These are phyloP conservation scores for Ophiothrix spiculata DNA, from an alignment of 35 echinoderm and acorn worm genomes.

Conservation along the genomic window DNA sequence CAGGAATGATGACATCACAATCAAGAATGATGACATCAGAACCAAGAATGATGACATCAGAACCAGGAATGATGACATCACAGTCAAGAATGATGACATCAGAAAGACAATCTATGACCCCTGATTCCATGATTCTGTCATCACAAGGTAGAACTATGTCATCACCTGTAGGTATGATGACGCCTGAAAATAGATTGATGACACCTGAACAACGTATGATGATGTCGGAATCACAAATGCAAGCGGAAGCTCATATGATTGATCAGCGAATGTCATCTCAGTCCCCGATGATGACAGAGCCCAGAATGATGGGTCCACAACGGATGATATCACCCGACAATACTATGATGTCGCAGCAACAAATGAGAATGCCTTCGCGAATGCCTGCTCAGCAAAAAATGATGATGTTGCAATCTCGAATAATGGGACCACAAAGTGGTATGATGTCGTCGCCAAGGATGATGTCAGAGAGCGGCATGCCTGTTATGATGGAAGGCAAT, in stretches of 20 bases:
- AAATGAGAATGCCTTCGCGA: slow-evolving; percentile 35
- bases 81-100: slow-evolving; percentile 58
- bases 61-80: slow-evolving; percentile 50
- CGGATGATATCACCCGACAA: slow-evolving; percentile 32
- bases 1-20: background rate
- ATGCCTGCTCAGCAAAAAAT: slow-evolving; percentile 33
- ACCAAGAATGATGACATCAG: slow-evolving; percentile 9
- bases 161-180: slow-evolving; percentile 3
- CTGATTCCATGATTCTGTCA: background rate
- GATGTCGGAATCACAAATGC: slow-evolving; percentile 20
- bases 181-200: slow-evolving; percentile 46
- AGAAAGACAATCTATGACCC: too few species aligned
- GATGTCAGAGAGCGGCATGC: slow-evolving; percentile 39
- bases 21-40: slow-evolving; percentile 20
- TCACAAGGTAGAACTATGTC: slow-evolving; percentile 49
- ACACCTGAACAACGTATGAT: slow-evolving; percentile 62
- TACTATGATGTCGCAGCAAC: slow-evolving; percentile 33
- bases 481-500: background rate
- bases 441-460: slow-evolving; percentile 68
- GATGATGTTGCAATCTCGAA: slow-evolving; percentile 53
- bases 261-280: slow-evolving; percentile 34
- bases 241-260: slow-evolving; percentile 36
- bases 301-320: slow-evolving; percentile 42
- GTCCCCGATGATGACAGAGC: slow-evolving; percentile 45
- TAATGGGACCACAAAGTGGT: slow-evolving; percentile 32